Evolutionary conservation across 2,797 vertebrate genomes (phyloP).

Genomic region (Eulemur albifrons): DNA sequence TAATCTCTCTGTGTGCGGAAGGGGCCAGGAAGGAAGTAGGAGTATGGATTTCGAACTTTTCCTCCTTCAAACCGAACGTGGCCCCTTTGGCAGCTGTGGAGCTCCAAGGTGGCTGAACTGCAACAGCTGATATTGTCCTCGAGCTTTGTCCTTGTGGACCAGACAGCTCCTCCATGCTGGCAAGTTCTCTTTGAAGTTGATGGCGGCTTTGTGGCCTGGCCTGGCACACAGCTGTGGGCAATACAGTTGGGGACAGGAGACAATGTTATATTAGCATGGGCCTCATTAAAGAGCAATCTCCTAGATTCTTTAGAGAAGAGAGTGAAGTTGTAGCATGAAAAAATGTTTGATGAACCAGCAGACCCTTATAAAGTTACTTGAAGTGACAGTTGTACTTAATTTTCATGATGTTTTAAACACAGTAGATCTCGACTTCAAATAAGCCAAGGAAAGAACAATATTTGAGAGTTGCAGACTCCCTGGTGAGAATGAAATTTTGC

Average conservation of each 20-base stretch:
- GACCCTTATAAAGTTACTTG: neutral
- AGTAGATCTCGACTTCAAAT: neutral
- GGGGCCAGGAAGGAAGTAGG: neutral
- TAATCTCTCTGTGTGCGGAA: neutral
- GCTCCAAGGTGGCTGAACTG: neutral
- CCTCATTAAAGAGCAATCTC: neutral
- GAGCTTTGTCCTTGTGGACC: neutral
- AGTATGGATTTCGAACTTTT: neutral
- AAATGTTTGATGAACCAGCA: no score
- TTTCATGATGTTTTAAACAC: neutral
- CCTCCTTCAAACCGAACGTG: neutral
- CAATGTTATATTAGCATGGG: neutral
- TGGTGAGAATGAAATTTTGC: neutral
- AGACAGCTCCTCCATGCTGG: neutral
- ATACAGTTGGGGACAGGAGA: neutral
- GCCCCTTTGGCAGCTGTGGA: neutral
- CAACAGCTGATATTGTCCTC: rapidly evolving
- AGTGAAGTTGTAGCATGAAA: neutral
- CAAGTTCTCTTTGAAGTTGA: neutral
- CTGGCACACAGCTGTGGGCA: neutral
- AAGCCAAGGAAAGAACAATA: neutral
- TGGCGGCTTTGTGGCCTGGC: neutral
- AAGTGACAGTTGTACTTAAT: neutral
- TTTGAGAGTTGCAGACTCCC: neutral
- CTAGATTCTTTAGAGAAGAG: neutral